Percentiles rank a stretch among this genome's conserved stretches.
phyloP scores from a whole-genome alignment of 1,140 invertebrate genomes.

The Carposina sasakii region DNA sequence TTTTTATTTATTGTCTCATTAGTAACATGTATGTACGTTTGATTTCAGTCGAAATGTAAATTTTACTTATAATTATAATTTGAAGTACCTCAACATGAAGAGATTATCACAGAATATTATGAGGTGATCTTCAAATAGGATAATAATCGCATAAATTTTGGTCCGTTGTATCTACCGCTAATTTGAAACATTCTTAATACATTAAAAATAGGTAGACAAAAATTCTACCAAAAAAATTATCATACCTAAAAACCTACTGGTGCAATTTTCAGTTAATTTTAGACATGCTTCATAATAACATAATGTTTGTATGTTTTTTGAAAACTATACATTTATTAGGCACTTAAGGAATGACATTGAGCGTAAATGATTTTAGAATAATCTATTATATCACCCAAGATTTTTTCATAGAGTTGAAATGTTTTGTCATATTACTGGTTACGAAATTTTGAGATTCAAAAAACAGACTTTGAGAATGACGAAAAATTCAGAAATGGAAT shows the following conservation, averaged over 20 bases:
- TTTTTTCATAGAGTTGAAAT: constrained; percentile 22
- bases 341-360: constrained; percentile 65
- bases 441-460: constrained; percentile 38
- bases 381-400: constrained; percentile 22
- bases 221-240: constrained; percentile 32
- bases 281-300: no score
- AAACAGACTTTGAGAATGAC: constrained; percentile 16
- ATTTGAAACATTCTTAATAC: not conserved
- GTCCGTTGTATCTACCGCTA: constrained; percentile 26
- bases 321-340: constrained; percentile 45
- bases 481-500: not conserved
- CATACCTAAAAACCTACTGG: constrained; percentile 24
- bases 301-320: no score
- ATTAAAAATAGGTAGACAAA: not conserved
- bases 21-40: constrained; percentile 12
- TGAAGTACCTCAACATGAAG: constrained; percentile 63
- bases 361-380: constrained; percentile 17
- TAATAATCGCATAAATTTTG: constrained; percentile 32
- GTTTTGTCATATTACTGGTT: constrained; percentile 39
- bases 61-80: constrained; percentile 33
- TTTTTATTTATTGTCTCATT: not conserved
- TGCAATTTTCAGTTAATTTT: constrained; percentile 6
- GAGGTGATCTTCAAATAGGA: constrained; percentile 58
- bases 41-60: constrained; percentile 25
- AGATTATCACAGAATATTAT: constrained; percentile 68